phyloP scores from a whole-genome alignment of 2,888 invertebrate genomes.

The Tridacna gigas region DNA sequence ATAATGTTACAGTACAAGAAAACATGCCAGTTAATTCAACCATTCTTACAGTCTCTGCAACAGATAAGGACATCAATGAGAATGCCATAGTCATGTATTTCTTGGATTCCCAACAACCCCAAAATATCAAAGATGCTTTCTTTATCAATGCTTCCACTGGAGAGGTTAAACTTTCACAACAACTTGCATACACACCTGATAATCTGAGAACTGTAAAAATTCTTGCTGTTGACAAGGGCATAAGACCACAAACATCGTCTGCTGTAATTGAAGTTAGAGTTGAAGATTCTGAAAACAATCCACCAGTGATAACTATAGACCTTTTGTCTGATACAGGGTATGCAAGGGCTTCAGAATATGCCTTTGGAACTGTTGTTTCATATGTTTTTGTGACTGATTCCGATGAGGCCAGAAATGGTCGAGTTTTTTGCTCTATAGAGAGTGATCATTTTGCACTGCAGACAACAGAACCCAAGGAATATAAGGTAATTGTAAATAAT shows the following conservation, averaged over 20 bases:
- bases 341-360: conserved; percentile 73
- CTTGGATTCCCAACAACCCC: conserved; percentile 74
- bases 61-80: conserved; percentile 93
- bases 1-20: conserved; percentile 73
- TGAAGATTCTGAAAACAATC: conserved; percentile 96
- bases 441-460: conserved; percentile 69
- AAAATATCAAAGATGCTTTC: conserved; percentile 68
- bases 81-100: conserved; percentile 88
- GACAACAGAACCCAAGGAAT: conserved; percentile 70
- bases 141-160: conserved; percentile 72
- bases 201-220: conserved; percentile 69
- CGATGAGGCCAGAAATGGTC: conserved; percentile 78
- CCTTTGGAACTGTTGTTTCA: conserved; percentile 73
- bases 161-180: conserved; percentile 69
- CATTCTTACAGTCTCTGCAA: conserved; percentile 89
- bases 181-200: conserved; percentile 71
- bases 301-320: conserved; percentile 88
- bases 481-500: conserved; percentile 67
- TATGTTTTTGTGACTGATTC: conserved; percentile 74
- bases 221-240: conserved; percentile 75
- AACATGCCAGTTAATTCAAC: conserved; percentile 66
- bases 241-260: conserved; percentile 71
- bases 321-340: conserved; percentile 66
- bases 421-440: conserved; percentile 69
- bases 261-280: conserved; percentile 85